A percentile compares a stretch with the other conserved stretches of the same genome.
Conservation (phyloP, 2,113 vertebrate genomes). For the Gorsachius goisagi region DNA sequence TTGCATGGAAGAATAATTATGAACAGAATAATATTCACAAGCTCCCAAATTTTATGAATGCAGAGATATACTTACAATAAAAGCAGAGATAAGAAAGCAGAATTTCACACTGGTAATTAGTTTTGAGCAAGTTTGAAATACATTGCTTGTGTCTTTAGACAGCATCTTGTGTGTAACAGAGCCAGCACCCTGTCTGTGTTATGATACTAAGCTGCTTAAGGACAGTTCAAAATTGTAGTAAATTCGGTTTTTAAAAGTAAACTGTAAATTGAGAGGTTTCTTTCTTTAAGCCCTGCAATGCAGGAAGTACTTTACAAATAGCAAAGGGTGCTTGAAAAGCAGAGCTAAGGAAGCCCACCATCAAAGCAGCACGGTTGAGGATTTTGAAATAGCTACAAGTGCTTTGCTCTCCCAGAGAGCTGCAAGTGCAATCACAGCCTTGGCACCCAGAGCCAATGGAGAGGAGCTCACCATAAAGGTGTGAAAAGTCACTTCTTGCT, state of each 20-base stretch:
- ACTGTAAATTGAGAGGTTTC: background rate
- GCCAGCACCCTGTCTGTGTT: background rate
- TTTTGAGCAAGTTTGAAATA: background rate
- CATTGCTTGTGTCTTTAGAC: background rate
- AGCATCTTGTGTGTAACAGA: background rate
- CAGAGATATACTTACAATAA: background rate
- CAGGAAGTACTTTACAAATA: background rate
- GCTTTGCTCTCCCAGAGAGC: background rate
- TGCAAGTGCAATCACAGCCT: background rate
- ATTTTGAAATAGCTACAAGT: background rate
- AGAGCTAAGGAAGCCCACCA: background rate
- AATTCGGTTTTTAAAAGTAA: background rate
- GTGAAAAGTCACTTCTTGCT: background rate
- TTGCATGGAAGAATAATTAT: background rate
- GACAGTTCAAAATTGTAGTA: background rate
- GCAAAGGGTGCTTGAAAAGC: no score
- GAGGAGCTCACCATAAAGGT: background rate
- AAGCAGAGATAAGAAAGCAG: background rate
- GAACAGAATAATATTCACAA: background rate
- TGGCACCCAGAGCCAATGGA: background rate
- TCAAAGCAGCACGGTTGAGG: background rate
- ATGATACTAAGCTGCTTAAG: background rate
- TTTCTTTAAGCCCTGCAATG: background rate
- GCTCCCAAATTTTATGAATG: background rate
- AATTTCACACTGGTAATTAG: background rate